These are phyloP conservation scores for Drosophila ezoana DNA, from an alignment of 2,888 invertebrate genomes.

Conservation along the genomic window DNA sequence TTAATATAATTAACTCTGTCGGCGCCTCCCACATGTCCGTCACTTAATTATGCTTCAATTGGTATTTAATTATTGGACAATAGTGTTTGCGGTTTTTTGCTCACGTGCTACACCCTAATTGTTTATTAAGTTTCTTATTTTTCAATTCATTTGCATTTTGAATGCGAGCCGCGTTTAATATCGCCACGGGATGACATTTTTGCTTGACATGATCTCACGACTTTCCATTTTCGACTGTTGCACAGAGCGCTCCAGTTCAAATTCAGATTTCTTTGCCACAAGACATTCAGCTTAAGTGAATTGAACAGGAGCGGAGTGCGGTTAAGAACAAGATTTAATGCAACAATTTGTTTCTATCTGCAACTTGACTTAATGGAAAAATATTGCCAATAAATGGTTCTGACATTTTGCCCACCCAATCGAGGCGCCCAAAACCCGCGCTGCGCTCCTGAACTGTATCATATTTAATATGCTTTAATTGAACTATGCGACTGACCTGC, in stretches of 20 bases:
- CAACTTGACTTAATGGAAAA: too few species aligned
- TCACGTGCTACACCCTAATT: constrained; percentile 10
- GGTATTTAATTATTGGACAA: constrained; percentile 39
- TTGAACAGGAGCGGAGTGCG: constrained; percentile 43
- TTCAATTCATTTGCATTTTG: constrained; percentile 20
- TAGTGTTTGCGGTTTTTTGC: constrained; percentile 27
- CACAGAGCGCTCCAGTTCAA: constrained; percentile 34
- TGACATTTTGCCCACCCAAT: not conserved
- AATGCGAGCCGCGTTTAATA: not conserved
- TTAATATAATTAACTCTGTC: constrained; percentile 50
- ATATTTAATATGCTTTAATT: constrained; percentile 70
- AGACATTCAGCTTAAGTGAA: constrained; percentile 41
- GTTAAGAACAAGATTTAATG: not conserved
- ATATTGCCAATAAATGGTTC: too few species aligned
- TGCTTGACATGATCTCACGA: constrained; percentile 39
- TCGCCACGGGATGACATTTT: constrained; percentile 1
- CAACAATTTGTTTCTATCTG: not conserved
- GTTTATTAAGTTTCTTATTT: constrained; percentile 7
- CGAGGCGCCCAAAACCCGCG: not conserved
- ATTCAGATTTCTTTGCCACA: constrained; percentile 62
- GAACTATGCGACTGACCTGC: constrained; percentile 77
- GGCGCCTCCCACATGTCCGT: constrained; percentile 22
- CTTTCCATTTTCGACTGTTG: constrained; percentile 48
- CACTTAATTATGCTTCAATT: constrained; percentile 61
- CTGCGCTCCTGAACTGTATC: constrained; percentile 55